phyloP scores from a whole-genome alignment of 2,888 invertebrate genomes.

The Erebia epiphron region DNA sequence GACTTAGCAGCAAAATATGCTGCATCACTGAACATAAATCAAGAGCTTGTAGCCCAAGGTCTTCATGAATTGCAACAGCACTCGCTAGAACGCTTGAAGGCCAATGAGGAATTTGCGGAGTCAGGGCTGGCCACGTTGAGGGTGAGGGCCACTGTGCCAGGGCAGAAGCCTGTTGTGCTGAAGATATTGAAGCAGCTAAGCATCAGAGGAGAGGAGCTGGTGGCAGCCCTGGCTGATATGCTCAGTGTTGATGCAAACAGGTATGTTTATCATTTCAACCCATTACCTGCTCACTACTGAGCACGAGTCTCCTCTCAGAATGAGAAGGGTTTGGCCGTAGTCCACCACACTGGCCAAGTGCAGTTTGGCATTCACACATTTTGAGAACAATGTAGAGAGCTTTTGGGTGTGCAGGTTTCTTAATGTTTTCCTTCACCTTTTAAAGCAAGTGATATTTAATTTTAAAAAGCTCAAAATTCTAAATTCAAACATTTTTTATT shows the following conservation, averaged over 20 bases:
- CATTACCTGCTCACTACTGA: background rate
- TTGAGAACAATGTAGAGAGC: too few species aligned
- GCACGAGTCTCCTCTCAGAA: too few species aligned
- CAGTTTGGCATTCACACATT: too few species aligned
- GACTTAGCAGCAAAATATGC: conserved; percentile 84
- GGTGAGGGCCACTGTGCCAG: conserved; percentile 84
- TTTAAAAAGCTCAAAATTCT: too few species aligned
- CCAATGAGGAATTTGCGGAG: conserved; percentile 86
- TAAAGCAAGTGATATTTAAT: too few species aligned
- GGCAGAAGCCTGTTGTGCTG: conserved; percentile 73
- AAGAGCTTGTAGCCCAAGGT: conserved; percentile 77
- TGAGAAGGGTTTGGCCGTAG: too few species aligned
- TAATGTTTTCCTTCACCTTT: too few species aligned
- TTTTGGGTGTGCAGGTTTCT: too few species aligned
- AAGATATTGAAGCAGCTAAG: conserved; percentile 83
- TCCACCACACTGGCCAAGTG: too few species aligned
- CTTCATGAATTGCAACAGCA: conserved; percentile 85
- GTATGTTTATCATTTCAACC: conserved; percentile 49
- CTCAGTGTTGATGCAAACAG: conserved; percentile 65
- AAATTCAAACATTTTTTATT: too few species aligned
- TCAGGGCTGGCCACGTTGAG: conserved; percentile 89
- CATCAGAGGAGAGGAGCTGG: conserved; percentile 80
- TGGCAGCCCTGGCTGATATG: conserved; percentile 76
- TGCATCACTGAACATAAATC: conserved; percentile 76
- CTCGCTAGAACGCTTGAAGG: conserved; percentile 88